Conservation (phyloP, 2,797 vertebrate genomes). For the Lithobates sylvaticus region DNA sequence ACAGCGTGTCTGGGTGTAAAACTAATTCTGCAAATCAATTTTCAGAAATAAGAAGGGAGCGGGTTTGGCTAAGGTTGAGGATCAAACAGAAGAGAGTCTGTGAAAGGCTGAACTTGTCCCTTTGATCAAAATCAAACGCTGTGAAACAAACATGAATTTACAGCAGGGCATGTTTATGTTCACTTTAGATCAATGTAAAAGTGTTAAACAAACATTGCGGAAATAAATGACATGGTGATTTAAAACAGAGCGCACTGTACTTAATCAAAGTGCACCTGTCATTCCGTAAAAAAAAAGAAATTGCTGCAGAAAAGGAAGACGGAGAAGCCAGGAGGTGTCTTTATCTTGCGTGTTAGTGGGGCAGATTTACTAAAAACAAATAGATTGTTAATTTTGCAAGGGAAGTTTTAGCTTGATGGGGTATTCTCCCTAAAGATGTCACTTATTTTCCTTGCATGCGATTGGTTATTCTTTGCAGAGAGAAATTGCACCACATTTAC, state of each 20-base stretch:
- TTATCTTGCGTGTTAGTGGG: too few relatives aligned
- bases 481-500: too few relatives aligned
- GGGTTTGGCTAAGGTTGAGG: not conserved
- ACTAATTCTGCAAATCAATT: not conserved
- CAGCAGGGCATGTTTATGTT: not conserved
- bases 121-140: not conserved
- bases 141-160: conserved; percentile 8
- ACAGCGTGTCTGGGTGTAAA: not conserved
- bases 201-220: conserved; percentile 1
- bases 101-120: not conserved
- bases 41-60: not conserved
- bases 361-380: too few relatives aligned
- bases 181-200: conserved; percentile 5
- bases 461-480: too few relatives aligned
- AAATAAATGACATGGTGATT: not conserved
- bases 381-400: too few relatives aligned
- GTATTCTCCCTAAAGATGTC: too few relatives aligned
- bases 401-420: too few relatives aligned
- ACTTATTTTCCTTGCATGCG: too few relatives aligned
- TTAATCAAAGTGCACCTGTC: not conserved
- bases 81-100: conserved; percentile 1
- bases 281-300: not conserved
- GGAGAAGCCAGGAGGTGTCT: not conserved
- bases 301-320: not conserved
- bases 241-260: not conserved